A percentile compares a stretch with the other conserved stretches of the same genome.
Evolutionary conservation across 2,113 vertebrate species (phyloP).

Genomic region (Ophiodon elongatus): DNA sequence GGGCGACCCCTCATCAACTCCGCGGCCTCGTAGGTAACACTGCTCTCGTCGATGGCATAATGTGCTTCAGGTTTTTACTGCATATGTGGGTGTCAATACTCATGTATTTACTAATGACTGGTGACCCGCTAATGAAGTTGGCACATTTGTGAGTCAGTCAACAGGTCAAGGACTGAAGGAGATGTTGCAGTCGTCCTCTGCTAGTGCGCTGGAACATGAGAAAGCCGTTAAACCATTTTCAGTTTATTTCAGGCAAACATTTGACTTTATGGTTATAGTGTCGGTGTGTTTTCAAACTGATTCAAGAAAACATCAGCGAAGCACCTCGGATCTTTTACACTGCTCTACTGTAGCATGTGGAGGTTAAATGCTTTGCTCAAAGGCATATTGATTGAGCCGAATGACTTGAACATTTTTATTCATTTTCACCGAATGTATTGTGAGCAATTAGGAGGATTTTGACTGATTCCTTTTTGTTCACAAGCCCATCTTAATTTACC

Average conservation of each 20-base stretch:
- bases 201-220: background rate
- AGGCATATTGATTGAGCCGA: background rate
- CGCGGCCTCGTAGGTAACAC: constrained; percentile 77
- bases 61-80: constrained; percentile 75
- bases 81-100: constrained; percentile 84
- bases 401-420: background rate
- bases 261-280: background rate
- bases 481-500: background rate
- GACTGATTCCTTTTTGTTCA: background rate
- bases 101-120: constrained; percentile 85
- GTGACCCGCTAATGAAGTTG: constrained; percentile 87
- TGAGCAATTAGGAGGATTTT: background rate
- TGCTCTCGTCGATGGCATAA: constrained; percentile 79
- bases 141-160: constrained; percentile 82
- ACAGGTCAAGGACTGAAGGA: constrained; percentile 85
- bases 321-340: background rate
- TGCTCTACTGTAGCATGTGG: background rate
- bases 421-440: background rate
- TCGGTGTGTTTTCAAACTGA: background rate
- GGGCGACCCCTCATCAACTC: constrained; percentile 65
- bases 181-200: constrained; percentile 40
- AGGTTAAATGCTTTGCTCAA: constrained; percentile 16
- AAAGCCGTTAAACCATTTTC: background rate
- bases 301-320: background rate
- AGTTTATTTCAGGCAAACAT: constrained; percentile 22